Percentiles rank a stretch among this genome's conserved stretches.
Conservation (phyloP, 2,797 vertebrate genomes). For the Spheniscus humboldti region DNA sequence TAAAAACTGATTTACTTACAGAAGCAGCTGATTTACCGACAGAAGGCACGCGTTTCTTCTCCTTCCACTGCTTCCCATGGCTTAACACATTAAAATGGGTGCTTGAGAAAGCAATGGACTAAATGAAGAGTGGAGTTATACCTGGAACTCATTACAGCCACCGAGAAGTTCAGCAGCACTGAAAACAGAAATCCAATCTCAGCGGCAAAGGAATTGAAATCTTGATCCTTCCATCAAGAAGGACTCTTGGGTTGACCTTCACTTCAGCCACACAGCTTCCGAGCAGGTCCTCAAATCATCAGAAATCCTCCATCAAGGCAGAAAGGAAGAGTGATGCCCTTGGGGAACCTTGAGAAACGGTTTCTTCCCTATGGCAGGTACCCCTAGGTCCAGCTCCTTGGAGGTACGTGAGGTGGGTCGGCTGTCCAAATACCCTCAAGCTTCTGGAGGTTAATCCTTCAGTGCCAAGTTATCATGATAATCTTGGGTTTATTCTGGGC, state of each 20-base stretch:
- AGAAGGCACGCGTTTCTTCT: background rate
- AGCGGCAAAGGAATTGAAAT: background rate
- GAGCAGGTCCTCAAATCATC: background rate
- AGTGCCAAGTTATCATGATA: background rate
- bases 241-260: background rate
- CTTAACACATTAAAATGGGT: background rate
- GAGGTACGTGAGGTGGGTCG: background rate
- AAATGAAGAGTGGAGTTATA: background rate
- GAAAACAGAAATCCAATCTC: slow-evolving; percentile 15
- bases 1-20: background rate
- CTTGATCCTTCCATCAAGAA: background rate
- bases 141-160: background rate
- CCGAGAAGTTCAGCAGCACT: background rate
- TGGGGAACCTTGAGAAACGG: background rate
- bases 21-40: background rate
- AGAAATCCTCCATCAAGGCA: background rate
- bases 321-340: background rate
- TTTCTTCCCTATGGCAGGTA: background rate
- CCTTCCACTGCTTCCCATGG: background rate
- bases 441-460: background rate
- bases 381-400: background rate
- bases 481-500: background rate
- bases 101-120: background rate
- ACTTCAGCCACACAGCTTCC: background rate
- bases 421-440: background rate